These are phyloP conservation scores for Cyprinodon tularosa DNA, from an alignment of 2,113 vertebrate genomes.

Conservation along the genomic window DNA sequence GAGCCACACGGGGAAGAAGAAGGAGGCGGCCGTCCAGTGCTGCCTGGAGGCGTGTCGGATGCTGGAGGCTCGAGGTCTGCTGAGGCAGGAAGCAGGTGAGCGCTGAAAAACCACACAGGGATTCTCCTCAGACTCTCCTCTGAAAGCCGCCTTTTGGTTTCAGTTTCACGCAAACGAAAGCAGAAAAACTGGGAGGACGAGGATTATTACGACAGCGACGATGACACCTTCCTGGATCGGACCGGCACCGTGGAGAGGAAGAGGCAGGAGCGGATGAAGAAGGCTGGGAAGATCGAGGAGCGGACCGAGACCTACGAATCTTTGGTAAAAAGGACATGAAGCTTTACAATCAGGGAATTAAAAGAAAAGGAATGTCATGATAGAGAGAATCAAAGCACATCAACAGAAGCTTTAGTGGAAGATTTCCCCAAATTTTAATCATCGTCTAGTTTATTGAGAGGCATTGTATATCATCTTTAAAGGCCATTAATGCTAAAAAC, in stretches of 20 bases:
- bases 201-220: constrained; percentile 97
- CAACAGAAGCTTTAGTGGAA: too few species aligned
- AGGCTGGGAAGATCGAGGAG: constrained; percentile 93
- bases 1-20: constrained; percentile 92
- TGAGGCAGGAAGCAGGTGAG: constrained; percentile 96
- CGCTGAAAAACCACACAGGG: not conserved
- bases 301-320: constrained; percentile 91
- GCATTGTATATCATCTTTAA: too few species aligned
- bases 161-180: constrained; percentile 95
- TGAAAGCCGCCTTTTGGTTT: not conserved
- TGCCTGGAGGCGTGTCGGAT: constrained; percentile 94
- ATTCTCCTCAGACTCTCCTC: not conserved
- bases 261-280: constrained; percentile 93
- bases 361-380: not conserved
- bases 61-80: constrained; percentile 91
- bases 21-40: constrained; percentile 91
- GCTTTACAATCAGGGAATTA: not conserved
- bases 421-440: too few species aligned
- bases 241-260: constrained; percentile 95
- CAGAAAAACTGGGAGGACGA: constrained; percentile 98
- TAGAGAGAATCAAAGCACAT: not conserved
- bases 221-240: constrained; percentile 95
- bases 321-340: constrained; percentile 77
- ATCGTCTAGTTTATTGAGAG: too few species aligned
- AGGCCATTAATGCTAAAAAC: too few species aligned